Percentiles rank a stretch among this genome's conserved stretches.
Conservation (phyloP, 1,140 invertebrate species). For the Atta colombica region DNA sequence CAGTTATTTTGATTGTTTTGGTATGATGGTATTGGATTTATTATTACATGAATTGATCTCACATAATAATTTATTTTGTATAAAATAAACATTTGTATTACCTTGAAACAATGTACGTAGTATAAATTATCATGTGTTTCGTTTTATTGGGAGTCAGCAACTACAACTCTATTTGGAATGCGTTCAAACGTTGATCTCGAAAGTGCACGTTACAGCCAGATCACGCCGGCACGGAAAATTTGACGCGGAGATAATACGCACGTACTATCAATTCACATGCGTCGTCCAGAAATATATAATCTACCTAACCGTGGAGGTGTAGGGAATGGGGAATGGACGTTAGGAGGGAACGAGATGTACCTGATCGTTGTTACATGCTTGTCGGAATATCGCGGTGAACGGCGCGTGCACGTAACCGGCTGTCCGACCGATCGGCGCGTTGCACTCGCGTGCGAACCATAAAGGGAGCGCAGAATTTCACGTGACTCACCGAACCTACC, state of each 20-base stretch:
- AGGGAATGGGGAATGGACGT: not conserved
- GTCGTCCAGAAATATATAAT: conserved; percentile 28
- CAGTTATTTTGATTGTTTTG: not conserved
- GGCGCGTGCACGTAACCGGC: conserved; percentile 33
- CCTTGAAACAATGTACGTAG: conserved; percentile 10
- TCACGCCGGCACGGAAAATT: conserved; percentile 41
- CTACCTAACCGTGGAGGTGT: not conserved
- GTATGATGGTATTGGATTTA: no score
- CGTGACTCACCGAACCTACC: conserved; percentile 70
- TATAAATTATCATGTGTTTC: conserved; percentile 1
- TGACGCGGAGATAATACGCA: conserved; percentile 11
- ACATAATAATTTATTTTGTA: not conserved
- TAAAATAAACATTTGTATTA: conserved; percentile 22
- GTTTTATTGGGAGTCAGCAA: conserved; percentile 59
- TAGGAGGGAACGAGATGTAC: conserved; percentile 26
- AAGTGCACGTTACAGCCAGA: conserved; percentile 43
- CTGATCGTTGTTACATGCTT: conserved; percentile 24
- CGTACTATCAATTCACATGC: conserved; percentile 2
- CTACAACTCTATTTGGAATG: conserved; percentile 82
- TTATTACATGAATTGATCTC: not conserved
- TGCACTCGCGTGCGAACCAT: conserved; percentile 68
- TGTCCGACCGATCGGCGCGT: conserved; percentile 20
- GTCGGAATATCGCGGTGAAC: conserved; percentile 31
- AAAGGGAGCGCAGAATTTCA: conserved; percentile 72
- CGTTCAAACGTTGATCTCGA: conserved; percentile 81